A percentile compares a stretch with the other conserved stretches of the same genome.
phyloP scores from a whole-genome alignment of 2,888 invertebrate species.

The Sycophila texana region DNA sequence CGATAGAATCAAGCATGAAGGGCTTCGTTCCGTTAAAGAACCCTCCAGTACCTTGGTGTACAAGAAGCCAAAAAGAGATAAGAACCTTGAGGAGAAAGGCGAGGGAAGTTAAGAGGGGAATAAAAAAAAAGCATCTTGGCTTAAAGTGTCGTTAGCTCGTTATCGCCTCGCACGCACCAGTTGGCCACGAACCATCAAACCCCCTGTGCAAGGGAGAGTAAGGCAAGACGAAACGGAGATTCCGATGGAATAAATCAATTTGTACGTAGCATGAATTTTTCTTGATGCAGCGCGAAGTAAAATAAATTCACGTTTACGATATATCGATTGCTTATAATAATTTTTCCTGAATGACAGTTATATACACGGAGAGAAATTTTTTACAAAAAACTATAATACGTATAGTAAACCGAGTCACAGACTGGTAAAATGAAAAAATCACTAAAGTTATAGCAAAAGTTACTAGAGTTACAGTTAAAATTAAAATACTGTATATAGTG shows the following conservation, averaged over 20 bases:
- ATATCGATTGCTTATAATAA: no score
- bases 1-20: constrained; percentile 40
- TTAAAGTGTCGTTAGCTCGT: constrained; percentile 56
- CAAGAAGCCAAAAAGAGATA: constrained; percentile 6
- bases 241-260: not conserved
- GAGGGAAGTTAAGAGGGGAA: constrained; percentile 3
- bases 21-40: constrained; percentile 13
- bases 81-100: not conserved
- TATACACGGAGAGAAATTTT: no score
- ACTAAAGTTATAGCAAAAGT: no score
- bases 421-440: no score
- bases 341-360: no score
- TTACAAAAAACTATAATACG: no score
- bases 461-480: no score
- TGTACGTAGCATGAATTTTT: not conserved
- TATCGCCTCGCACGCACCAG: constrained; percentile 55
- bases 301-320: no score
- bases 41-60: constrained; percentile 5
- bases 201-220: not conserved
- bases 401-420: no score
- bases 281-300: no score
- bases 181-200: constrained; percentile 48
- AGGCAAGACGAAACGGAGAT: not conserved
- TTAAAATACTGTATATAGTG: no score
- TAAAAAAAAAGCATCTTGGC: constrained; percentile 50